Conservation (phyloP, 2,113 vertebrate species). For the Antigone vipio region DNA sequence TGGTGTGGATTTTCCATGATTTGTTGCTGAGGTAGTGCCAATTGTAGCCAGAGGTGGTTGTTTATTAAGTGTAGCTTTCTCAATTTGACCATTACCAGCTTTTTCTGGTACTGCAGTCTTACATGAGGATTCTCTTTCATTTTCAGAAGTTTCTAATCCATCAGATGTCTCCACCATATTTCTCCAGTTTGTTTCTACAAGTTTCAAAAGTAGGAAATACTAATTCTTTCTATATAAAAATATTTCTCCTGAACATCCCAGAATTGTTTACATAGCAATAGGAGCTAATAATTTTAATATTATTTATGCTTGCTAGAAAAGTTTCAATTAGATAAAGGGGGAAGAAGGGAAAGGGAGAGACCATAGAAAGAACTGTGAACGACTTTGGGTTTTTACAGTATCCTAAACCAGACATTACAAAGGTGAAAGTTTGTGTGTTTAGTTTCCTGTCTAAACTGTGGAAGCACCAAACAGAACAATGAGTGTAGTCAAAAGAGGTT, state of each 20-base stretch:
- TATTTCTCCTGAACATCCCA: not conserved
- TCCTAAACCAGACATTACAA: not conserved
- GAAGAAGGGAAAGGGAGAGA: not conserved
- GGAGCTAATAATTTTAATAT: not conserved
- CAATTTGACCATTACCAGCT: slow-evolving; percentile 7
- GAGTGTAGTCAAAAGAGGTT: not conserved
- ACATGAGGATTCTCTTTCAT: slow-evolving; percentile 73
- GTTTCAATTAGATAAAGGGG: not conserved
- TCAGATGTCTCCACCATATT: slow-evolving; percentile 95
- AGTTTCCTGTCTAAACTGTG: not conserved
- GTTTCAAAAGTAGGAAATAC: slow-evolving; percentile 15
- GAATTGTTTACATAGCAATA: not conserved
- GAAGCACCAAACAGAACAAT: not conserved
- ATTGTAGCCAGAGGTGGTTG: not conserved
- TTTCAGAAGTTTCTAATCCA: slow-evolving; percentile 84
- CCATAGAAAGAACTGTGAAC: not conserved
- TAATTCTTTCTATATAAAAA: not conserved
- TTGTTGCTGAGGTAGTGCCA: slow-evolving; percentile 44
- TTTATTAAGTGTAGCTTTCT: slow-evolving; percentile 50
- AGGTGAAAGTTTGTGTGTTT: not conserved
- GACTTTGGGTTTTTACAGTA: not conserved
- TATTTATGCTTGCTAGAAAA: not conserved
- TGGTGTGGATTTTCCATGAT: slow-evolving; percentile 55
- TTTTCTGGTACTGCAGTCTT: slow-evolving; percentile 67
- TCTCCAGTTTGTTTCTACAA: slow-evolving; percentile 95